These are phyloP conservation scores for Laticauda laticaudata DNA, from an alignment of 2,113 vertebrate species.

Conservation along the genomic window DNA sequence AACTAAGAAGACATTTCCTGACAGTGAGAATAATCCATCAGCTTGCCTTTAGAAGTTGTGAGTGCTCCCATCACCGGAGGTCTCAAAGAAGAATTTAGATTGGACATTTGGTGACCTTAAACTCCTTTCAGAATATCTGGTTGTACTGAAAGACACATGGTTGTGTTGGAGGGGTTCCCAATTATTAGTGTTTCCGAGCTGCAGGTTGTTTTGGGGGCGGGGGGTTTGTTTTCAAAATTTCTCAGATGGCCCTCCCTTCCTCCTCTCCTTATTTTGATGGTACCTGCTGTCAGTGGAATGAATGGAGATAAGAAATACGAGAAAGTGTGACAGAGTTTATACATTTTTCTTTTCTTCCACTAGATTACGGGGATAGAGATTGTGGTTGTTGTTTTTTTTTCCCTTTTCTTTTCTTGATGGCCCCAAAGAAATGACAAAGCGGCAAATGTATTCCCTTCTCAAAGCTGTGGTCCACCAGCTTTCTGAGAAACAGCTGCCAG, in stretches of 20 bases:
- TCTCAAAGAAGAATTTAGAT: too few relatives aligned
- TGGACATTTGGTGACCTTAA: neutral
- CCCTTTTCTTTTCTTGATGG: neutral
- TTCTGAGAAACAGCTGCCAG: constrained; percentile 11
- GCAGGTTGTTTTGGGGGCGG: neutral
- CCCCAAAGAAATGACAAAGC: neutral
- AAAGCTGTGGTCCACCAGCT: neutral
- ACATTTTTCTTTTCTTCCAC: neutral
- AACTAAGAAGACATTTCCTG: too few relatives aligned
- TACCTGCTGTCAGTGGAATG: neutral
- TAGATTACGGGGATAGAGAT: neutral
- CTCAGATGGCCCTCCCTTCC: too few relatives aligned
- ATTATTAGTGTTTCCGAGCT: neutral
- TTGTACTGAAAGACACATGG: neutral
- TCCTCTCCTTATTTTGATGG: neutral
- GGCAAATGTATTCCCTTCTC: neutral
- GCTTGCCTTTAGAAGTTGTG: too few relatives aligned
- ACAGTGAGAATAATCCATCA: too few relatives aligned
- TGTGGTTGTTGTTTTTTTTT: too few relatives aligned
- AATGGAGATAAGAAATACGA: neutral
- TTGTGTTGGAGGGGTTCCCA: too few relatives aligned
- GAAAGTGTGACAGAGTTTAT: too few relatives aligned
- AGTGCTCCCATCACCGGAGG: too few relatives aligned
- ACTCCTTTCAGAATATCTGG: neutral
- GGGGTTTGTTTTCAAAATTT: neutral